These are phyloP conservation scores for Gambusia affinis DNA, from an alignment of 2,113 vertebrate species.

Conservation along the genomic window DNA sequence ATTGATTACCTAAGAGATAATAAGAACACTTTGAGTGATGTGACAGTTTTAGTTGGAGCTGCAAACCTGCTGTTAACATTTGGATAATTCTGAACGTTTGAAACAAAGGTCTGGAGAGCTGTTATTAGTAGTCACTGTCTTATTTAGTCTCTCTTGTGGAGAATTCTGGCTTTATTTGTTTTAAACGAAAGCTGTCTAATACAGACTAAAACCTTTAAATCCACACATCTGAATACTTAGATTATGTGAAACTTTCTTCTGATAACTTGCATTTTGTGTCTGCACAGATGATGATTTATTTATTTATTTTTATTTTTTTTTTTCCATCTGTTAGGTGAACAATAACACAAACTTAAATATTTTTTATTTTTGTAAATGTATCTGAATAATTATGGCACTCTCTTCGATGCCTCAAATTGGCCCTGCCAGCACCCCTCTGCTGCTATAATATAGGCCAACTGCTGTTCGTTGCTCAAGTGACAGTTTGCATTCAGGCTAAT, in stretches of 20 bases:
- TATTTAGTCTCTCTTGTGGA: background rate
- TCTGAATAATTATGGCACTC: conserved; percentile 5
- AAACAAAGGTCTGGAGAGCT: background rate
- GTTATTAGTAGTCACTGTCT: background rate
- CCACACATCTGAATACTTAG: background rate
- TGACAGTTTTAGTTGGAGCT: too few species aligned
- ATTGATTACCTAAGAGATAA: conserved; percentile 89
- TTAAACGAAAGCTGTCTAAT: background rate
- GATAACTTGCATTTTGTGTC: too few species aligned
- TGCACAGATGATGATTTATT: too few species aligned
- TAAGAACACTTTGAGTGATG: background rate
- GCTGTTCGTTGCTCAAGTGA: conserved; percentile 25
- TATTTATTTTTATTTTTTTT: too few species aligned
- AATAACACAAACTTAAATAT: conserved; percentile 12
- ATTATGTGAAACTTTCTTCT: too few species aligned
- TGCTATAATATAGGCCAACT: background rate
- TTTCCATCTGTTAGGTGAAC: background rate
- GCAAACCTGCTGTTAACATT: background rate
- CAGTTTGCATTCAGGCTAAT: conserved; percentile 47
- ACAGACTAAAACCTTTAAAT: background rate
- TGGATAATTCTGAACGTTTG: background rate
- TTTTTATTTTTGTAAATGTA: background rate
- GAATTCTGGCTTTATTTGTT: background rate
- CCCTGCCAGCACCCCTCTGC: conserved; percentile 1
- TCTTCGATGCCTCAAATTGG: conserved; percentile 3